These are phyloP conservation scores for Campylomormyrus numenius DNA, from an alignment of 2,113 vertebrate species.

Conservation along the genomic window DNA sequence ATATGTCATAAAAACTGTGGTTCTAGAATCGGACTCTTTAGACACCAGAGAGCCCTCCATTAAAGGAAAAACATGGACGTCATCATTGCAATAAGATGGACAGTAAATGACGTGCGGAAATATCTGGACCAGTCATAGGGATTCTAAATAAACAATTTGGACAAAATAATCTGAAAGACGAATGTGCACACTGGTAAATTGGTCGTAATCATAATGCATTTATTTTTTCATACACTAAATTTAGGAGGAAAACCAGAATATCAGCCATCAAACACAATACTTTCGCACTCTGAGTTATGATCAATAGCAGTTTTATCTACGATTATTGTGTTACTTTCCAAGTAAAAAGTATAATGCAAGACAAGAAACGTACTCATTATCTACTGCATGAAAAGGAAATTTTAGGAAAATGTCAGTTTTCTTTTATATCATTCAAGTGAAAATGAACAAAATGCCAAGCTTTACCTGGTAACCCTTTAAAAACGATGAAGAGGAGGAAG, in stretches of 20 bases:
- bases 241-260: no score
- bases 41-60: not conserved
- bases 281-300: not conserved
- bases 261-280: not conserved
- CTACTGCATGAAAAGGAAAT: not conserved
- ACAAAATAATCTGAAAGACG: not conserved
- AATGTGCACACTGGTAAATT: not conserved
- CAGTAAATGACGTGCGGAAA: not conserved
- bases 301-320: not conserved
- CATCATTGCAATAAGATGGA: not conserved
- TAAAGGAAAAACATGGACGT: not conserved
- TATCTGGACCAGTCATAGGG: no score
- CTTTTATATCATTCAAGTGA: not conserved
- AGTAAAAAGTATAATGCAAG: not conserved
- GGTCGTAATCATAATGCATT: not conserved
- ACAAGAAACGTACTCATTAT: not conserved
- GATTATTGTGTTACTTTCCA: not conserved
- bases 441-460: not conserved
- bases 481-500: not conserved
- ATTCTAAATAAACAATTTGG: no score
- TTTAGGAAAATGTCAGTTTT: not conserved
- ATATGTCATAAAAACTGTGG: not conserved
- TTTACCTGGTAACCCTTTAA: not conserved
- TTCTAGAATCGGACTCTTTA: no score
- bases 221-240: not conserved